Conservation (phyloP, 2,888 invertebrate species). For the Dione vanillae region DNA sequence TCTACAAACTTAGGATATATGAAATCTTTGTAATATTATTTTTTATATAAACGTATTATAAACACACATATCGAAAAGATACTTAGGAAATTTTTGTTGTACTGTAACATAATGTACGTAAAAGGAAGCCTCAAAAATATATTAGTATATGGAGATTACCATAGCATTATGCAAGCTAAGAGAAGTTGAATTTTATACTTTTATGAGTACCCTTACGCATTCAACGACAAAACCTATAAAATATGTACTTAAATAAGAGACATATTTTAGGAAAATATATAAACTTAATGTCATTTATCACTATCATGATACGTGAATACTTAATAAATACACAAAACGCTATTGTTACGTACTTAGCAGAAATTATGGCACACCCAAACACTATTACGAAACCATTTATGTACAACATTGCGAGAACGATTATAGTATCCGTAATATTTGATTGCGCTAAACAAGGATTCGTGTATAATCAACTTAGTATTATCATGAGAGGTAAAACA, state of each 20-base stretch:
- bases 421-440: constrained; percentile 35
- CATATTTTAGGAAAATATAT: background rate
- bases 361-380: constrained; percentile 36
- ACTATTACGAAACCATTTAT: constrained; percentile 34
- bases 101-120: too few relatives aligned
- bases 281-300: background rate
- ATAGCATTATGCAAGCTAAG: too few relatives aligned
- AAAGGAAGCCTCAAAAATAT: too few relatives aligned
- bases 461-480: constrained; percentile 39
- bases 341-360: constrained; percentile 24
- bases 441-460: constrained; percentile 34
- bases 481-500: constrained; percentile 57
- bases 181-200: too few relatives aligned
- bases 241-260: background rate
- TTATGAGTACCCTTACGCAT: too few relatives aligned
- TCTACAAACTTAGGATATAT: too few relatives aligned
- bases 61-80: too few relatives aligned
- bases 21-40: too few relatives aligned
- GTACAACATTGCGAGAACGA: constrained; percentile 27
- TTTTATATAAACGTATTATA: too few relatives aligned
- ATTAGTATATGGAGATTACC: too few relatives aligned
- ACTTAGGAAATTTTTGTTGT: too few relatives aligned
- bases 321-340: background rate
- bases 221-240: background rate
- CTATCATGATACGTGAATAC: background rate